phyloP scores from a whole-genome alignment of 1,140 invertebrate genomes.

The Parapsyche elsis region DNA sequence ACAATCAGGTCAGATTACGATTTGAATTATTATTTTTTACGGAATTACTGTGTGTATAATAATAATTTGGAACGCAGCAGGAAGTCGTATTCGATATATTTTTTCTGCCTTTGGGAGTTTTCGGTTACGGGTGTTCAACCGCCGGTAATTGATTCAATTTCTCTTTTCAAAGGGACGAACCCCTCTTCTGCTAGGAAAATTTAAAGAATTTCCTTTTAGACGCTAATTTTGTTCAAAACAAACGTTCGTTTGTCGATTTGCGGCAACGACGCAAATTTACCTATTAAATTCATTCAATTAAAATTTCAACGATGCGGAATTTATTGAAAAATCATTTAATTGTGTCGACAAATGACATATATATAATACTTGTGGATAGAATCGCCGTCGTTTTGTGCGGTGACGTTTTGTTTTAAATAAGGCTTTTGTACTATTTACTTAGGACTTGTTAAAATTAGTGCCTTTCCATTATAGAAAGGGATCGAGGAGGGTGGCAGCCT shows the following conservation, averaged over 20 bases:
- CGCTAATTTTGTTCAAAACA: too few species aligned
- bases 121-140: neutral
- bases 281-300: neutral
- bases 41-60: too few species aligned
- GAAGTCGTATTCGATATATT: too few species aligned
- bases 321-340: neutral
- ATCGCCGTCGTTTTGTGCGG: too few species aligned
- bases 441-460: constrained; percentile 38
- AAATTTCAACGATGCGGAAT: neutral
- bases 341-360: too few species aligned
- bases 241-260: too few species aligned
- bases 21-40: neutral
- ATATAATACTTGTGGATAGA: too few species aligned
- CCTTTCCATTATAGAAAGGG: constrained; percentile 31
- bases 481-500: constrained; percentile 38
- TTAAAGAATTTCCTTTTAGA: too few species aligned
- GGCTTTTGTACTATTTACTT: constrained; percentile 25
- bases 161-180: constrained; percentile 11
- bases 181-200: neutral
- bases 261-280: too few species aligned
- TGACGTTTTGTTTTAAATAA: neutral
- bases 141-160: constrained; percentile 15
- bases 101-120: neutral
- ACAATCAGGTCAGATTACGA: constrained; percentile 2
- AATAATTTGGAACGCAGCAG: too few species aligned